Conservation (phyloP, 2,888 invertebrate species). For the Pristionchus maxplancki region DNA sequence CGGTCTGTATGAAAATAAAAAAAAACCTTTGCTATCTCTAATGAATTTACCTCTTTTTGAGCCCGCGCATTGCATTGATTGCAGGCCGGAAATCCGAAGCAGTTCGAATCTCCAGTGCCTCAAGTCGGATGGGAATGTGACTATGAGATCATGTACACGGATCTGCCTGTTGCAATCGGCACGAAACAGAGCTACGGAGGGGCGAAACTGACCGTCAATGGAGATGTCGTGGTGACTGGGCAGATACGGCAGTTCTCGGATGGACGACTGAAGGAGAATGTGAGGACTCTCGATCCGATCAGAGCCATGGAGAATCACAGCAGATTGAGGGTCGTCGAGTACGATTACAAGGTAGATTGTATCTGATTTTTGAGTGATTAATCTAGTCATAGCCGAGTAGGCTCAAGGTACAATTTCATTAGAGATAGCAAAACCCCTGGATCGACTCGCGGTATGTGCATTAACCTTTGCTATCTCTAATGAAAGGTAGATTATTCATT, state of each 20-base stretch:
- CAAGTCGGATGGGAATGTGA: slow-evolving; percentile 95
- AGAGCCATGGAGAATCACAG: slow-evolving; percentile 93
- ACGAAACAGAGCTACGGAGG: slow-evolving; percentile 83
- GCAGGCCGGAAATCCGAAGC: slow-evolving; percentile 98
- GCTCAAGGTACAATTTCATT: too few species aligned
- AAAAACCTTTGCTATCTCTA: too few species aligned
- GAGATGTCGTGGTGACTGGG: slow-evolving; percentile 89
- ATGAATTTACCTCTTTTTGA: too few species aligned
- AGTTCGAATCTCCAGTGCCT: slow-evolving; percentile 93
- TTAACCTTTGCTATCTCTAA: too few species aligned
- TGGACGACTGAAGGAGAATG: slow-evolving; percentile 90
- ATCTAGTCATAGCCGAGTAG: too few species aligned
- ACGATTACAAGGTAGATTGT: slow-evolving; percentile 79
- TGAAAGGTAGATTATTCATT: too few species aligned
- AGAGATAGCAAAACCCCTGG: too few species aligned
- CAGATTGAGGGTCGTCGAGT: slow-evolving; percentile 91
- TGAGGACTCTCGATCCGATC: slow-evolving; percentile 88
- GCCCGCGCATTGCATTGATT: too few species aligned
- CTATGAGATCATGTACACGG: slow-evolving; percentile 89
- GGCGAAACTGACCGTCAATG: slow-evolving; percentile 93
- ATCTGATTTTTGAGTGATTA: background rate
- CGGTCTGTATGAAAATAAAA: too few species aligned
- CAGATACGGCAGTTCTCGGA: slow-evolving; percentile 85
- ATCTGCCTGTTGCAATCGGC: slow-evolving; percentile 93
- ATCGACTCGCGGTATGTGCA: too few species aligned